Base-by-base conservation (phyloP, 2,113 vertebrate species). In the Bubo bubo region DNA sequence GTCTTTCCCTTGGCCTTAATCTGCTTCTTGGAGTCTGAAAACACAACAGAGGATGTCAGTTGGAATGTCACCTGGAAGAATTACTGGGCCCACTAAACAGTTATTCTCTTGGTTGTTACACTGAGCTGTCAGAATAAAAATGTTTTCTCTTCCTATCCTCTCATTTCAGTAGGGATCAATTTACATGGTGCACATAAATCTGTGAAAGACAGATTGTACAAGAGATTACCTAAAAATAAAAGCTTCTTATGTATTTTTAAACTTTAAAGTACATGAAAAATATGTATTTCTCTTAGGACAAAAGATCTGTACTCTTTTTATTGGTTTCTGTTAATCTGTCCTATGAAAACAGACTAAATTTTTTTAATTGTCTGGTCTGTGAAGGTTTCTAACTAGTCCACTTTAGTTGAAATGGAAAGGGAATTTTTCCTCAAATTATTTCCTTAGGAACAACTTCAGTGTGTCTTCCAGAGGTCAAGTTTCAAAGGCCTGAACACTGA, bases 221-320 rank as follows among this genome's bases (percentile, higher is more conserved):
- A 86, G 41, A 90, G 79, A 93, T 45, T 73, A 88, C n/a, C 10
- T 73, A 91, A 84, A 76, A 96, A 92, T 77, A 84, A 91, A 86
- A 94, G 52, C 64, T 74, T 41, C n/a, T 79, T 66, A 74, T 60
- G 43, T 63, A 63, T 53, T 89, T 93, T 73, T 67, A 59, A 88
- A 90, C 24, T 76, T 91, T 52, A 63, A 80, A 81, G 19, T 58
- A 68, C 49, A 45, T 32, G 4, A 35, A 49, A 74, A 67, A 73
- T 9, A n/a, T 10, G 8, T 47, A 68, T 75, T 93, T 91, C n/a
- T 77, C 55, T 59, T 85, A 68, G 63, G 52, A n/a, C 81, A 26
- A 70, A 94, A 85, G 32, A 84, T 0, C 1, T 8, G 20, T 71
- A 91, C 84, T 81, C 22, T 53, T 86, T 79, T 66, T 70, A 73